Evolutionary conservation across 2,888 invertebrate species (phyloP).

Genomic region (Geotrupes spiniger): DNA sequence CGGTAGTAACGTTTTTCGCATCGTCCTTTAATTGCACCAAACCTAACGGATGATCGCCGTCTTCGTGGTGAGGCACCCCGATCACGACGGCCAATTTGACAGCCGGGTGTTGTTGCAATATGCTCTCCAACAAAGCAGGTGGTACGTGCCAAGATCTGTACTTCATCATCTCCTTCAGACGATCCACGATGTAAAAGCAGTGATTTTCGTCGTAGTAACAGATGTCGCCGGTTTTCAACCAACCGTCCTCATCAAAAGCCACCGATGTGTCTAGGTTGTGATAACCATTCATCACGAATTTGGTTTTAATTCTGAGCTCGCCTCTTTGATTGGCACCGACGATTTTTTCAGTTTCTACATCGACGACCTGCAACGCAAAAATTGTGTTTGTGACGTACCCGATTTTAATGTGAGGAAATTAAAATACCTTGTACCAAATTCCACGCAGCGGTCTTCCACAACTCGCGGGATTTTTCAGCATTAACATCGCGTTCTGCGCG

Average conservation of each 20-base stretch:
- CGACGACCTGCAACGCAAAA: constrained; percentile 47
- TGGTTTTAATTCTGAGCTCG: constrained; percentile 54
- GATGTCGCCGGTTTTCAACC: constrained; percentile 56
- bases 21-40: constrained; percentile 14
- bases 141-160: no score
- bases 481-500: constrained; percentile 30
- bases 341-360: constrained; percentile 39
- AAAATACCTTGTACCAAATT: constrained; percentile 35
- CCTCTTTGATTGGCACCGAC: constrained; percentile 52
- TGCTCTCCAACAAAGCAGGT: constrained; percentile 28
- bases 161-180: no score
- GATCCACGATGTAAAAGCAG: no score
- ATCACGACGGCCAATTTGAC: constrained; percentile 29
- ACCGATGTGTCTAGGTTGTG: constrained; percentile 51
- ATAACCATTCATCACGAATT: constrained; percentile 48
- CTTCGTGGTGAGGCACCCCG: constrained; percentile 31
- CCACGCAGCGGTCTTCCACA: constrained; percentile 34
- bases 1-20: constrained; percentile 33
- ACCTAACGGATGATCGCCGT: constrained; percentile 33
- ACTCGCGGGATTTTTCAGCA: constrained; percentile 32
- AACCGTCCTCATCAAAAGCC: constrained; percentile 50
- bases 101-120: constrained; percentile 27
- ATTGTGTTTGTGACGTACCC: background rate
- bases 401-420: background rate
- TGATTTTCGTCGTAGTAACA: constrained; percentile 54